Conservation (phyloP, 2,797 vertebrate species). For the Sarcophilus harrisii region DNA sequence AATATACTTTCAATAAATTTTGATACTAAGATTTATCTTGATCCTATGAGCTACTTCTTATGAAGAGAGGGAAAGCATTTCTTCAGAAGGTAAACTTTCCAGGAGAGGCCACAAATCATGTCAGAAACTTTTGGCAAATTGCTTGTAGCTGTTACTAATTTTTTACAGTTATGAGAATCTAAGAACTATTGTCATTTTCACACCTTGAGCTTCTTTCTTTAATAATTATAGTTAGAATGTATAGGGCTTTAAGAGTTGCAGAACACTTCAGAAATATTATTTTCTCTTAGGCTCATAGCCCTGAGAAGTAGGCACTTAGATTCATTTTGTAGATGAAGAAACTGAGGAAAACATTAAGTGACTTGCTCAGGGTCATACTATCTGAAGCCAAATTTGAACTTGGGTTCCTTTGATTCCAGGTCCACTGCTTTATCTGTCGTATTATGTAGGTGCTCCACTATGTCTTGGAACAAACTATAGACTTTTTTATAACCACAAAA, state of each 20-base stretch:
- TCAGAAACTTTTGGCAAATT: not conserved
- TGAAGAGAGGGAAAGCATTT: not conserved
- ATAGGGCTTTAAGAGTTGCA: not conserved
- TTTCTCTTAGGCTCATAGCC: not conserved
- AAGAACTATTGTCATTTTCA: not conserved
- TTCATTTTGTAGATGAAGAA: not conserved
- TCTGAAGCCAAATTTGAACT: not conserved
- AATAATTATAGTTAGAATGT: not conserved
- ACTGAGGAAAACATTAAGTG: not conserved
- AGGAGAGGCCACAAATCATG: constrained; percentile 10
- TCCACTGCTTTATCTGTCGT: not conserved
- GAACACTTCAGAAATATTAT: not conserved
- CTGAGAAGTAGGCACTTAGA: not conserved
- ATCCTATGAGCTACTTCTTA: constrained; percentile 30
- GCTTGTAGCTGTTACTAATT: not conserved
- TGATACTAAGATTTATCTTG: constrained; percentile 4
- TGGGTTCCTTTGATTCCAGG: not conserved
- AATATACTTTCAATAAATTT: constrained; percentile 4
- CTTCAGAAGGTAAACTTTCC: constrained; percentile 33
- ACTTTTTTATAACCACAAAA: constrained; percentile 7
- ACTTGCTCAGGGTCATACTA: not conserved
- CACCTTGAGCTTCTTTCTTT: not conserved
- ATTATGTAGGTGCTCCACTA: not conserved
- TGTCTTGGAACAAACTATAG: not conserved
- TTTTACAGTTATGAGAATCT: not conserved